These are phyloP conservation scores for Paramormyrops hopkinsi DNA, from an alignment of 2,797 vertebrate species.

Conservation along the genomic window DNA sequence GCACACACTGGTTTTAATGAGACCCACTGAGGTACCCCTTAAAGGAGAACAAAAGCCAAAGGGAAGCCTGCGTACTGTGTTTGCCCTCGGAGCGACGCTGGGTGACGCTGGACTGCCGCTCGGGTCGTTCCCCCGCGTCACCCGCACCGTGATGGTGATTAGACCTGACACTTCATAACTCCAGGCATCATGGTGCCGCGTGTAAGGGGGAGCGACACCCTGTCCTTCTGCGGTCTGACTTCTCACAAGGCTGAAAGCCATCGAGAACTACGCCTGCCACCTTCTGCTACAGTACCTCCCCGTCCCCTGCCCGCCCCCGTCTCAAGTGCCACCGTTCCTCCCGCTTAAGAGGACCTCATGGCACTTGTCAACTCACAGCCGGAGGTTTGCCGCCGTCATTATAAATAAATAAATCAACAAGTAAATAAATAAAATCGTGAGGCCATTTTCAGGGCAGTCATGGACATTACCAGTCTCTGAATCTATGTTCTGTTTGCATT, in stretches of 20 bases:
- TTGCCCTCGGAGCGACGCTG: conserved; percentile 18
- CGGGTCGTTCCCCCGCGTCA: conserved; percentile 22
- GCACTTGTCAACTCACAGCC: neutral
- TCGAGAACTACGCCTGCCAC: neutral
- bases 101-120: conserved; percentile 21
- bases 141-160: conserved; percentile 37
- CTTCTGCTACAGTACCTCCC: neutral
- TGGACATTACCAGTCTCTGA: neutral
- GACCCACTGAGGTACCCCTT: neutral
- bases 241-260: conserved; percentile 2
- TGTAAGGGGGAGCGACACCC: neutral
- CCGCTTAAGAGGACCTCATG: neutral
- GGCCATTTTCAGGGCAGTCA: neutral
- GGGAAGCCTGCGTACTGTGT: neutral
- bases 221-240: neutral
- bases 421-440: neutral
- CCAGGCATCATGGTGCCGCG: neutral
- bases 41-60: conserved; percentile 11
- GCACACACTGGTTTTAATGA: neutral
- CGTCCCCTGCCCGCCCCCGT: neutral
- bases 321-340: neutral
- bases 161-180: conserved; percentile 40
- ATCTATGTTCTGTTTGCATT: neutral
- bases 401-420: neutral
- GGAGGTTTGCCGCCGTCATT: neutral